Evolutionary conservation across 2,797 vertebrate genomes (phyloP).

Genomic region (Bufotes viridis): DNA sequence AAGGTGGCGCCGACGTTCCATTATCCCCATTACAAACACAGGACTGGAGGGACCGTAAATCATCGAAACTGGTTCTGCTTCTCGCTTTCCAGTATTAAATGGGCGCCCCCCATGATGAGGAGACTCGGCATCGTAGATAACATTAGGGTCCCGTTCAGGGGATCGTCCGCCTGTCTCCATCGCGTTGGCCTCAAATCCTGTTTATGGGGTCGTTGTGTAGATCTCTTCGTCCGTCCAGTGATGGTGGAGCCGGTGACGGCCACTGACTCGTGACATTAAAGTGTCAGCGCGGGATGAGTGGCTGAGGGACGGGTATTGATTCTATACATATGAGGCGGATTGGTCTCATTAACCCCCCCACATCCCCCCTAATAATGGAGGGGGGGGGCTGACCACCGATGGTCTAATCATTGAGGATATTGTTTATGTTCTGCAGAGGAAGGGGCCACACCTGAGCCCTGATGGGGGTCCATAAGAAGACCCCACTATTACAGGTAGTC

Average conservation of each 20-base stretch:
- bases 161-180: not conserved
- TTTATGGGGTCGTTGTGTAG: not conserved
- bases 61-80: not conserved
- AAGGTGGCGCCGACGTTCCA: not conserved
- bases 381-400: not conserved
- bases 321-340: not conserved
- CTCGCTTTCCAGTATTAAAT: not conserved
- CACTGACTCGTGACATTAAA: not conserved
- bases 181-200: not conserved
- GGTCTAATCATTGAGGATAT: too few species aligned
- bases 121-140: not conserved
- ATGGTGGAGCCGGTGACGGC: not conserved
- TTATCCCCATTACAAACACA: constrained; percentile 14
- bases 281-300: constrained; percentile 3
- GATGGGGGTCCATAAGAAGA: too few species aligned
- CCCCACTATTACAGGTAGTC: too few species aligned
- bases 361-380: not conserved
- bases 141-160: not conserved
- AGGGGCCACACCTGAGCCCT: too few species aligned
- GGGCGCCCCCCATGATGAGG: not conserved
- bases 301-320: not conserved
- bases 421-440: too few species aligned
- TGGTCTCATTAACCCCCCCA: not conserved
- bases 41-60: not conserved
- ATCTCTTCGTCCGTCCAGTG: not conserved